Conservation (phyloP, 2,888 invertebrate species). For the Rhodophaea formosa region DNA sequence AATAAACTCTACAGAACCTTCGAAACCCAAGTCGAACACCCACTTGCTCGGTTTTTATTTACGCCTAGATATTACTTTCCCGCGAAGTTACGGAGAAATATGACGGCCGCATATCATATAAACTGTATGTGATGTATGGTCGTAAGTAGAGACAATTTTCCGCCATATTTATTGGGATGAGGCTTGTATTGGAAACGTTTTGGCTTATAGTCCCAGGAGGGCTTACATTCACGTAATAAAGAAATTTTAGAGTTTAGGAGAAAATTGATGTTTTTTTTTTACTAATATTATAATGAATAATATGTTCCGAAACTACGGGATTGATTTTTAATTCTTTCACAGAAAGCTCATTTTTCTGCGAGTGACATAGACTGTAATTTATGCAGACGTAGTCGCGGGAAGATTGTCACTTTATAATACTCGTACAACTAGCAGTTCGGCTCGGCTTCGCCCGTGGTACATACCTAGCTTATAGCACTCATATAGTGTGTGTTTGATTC, state of each 20-base stretch:
- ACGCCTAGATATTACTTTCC: constrained; percentile 45
- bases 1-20: background rate
- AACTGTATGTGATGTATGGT: constrained; percentile 57
- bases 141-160: constrained; percentile 56
- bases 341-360: too few relatives aligned
- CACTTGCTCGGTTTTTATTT: constrained; percentile 24
- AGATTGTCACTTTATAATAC: too few relatives aligned
- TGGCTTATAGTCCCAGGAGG: constrained; percentile 25
- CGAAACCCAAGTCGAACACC: background rate
- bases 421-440: too few relatives aligned
- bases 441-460: too few relatives aligned
- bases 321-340: too few relatives aligned
- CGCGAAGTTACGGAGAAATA: constrained; percentile 55
- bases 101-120: constrained; percentile 51
- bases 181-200: constrained; percentile 49
- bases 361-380: too few relatives aligned
- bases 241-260: background rate
- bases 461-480: too few relatives aligned
- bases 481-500: too few relatives aligned
- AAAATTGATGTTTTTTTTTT: too few relatives aligned
- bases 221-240: background rate
- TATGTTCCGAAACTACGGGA: too few relatives aligned
- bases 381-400: too few relatives aligned
- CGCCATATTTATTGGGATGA: constrained; percentile 60
- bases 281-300: too few relatives aligned